phyloP scores from a whole-genome alignment of 2,797 vertebrate species.

The Macrochelys suwanniensis region DNA sequence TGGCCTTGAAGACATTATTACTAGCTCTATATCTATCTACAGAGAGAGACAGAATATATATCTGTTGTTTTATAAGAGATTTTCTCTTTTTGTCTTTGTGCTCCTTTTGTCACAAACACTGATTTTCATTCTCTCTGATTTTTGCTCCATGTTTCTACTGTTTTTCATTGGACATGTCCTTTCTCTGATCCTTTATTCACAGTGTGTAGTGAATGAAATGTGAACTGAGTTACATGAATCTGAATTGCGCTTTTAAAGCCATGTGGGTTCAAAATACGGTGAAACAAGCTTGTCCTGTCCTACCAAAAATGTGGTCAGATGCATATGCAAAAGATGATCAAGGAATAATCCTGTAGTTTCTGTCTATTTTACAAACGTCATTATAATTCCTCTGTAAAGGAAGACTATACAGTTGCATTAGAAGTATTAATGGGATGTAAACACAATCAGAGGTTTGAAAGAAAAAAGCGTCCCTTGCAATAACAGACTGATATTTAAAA shows the following conservation, averaged over 20 bases:
- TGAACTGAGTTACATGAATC: not conserved
- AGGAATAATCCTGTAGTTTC: constrained; percentile 11
- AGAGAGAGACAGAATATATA: not conserved
- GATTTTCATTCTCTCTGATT: not conserved
- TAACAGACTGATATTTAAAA: not conserved
- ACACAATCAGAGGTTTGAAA: not conserved
- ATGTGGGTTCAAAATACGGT: not conserved
- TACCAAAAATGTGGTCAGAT: constrained; percentile 29
- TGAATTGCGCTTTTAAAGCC: not conserved
- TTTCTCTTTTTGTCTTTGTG: not conserved
- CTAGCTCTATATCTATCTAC: not conserved
- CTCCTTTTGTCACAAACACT: constrained; percentile 17
- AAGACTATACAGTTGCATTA: not conserved
- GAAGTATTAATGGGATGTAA: rapidly evolving
- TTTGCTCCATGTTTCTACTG: not conserved
- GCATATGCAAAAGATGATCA: not conserved
- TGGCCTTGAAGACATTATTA: not conserved
- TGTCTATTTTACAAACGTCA: constrained; percentile 29
- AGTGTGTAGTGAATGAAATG: not conserved
- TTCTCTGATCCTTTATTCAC: not conserved
- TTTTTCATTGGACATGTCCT: not conserved
- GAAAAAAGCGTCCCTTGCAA: not conserved
- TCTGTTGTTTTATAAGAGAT: not conserved
- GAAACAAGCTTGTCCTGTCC: not conserved
- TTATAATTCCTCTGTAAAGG: not conserved